phyloP scores from a whole-genome alignment of 2,113 vertebrate genomes.

The Ploceus nigricollis region DNA sequence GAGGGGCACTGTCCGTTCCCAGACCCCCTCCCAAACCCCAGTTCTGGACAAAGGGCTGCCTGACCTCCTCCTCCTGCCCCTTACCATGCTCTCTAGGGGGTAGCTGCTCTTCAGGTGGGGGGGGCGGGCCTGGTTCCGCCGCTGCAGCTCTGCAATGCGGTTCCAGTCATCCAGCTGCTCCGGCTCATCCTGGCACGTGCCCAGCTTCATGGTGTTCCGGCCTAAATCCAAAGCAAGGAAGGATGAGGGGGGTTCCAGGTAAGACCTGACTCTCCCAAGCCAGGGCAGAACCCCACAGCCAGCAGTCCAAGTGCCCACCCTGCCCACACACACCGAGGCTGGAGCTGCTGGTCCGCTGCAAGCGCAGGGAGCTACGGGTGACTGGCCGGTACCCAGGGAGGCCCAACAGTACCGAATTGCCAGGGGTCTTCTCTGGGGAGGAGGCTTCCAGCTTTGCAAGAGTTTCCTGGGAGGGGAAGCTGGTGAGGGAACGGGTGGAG shows the following conservation, averaged over 20 bases:
- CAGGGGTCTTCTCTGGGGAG: conserved; percentile 53
- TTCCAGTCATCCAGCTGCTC: conserved; percentile 86
- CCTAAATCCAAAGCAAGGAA: conserved; percentile 1
- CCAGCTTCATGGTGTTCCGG: conserved; percentile 72
- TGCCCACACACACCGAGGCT: conserved; percentile 54
- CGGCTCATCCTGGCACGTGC: conserved; percentile 84
- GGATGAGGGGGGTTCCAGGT: rapidly evolving
- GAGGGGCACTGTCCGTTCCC: rapidly evolving
- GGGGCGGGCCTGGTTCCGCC: conserved; percentile 81
- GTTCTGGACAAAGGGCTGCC: background rate
- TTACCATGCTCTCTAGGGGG: conserved; percentile 85
- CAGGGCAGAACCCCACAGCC: background rate
- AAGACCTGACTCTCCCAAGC: background rate
- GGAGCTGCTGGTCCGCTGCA: conserved; percentile 50
- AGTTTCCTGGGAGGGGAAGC: conserved; percentile 63
- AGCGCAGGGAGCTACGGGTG: conserved; percentile 73
- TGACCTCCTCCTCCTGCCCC: background rate
- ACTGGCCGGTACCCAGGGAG: conserved; percentile 88
- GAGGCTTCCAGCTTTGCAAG: conserved; percentile 28
- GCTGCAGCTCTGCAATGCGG: conserved; percentile 89
- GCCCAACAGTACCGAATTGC: conserved; percentile 73
- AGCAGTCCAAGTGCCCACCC: background rate
- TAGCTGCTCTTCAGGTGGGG: conserved; percentile 94
- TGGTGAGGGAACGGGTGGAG: conserved; percentile 59
- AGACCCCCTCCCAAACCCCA: background rate